These are phyloP conservation scores for Forbesichthys papilliferus DNA, from an alignment of 2,113 vertebrate genomes.

Conservation along the genomic window DNA sequence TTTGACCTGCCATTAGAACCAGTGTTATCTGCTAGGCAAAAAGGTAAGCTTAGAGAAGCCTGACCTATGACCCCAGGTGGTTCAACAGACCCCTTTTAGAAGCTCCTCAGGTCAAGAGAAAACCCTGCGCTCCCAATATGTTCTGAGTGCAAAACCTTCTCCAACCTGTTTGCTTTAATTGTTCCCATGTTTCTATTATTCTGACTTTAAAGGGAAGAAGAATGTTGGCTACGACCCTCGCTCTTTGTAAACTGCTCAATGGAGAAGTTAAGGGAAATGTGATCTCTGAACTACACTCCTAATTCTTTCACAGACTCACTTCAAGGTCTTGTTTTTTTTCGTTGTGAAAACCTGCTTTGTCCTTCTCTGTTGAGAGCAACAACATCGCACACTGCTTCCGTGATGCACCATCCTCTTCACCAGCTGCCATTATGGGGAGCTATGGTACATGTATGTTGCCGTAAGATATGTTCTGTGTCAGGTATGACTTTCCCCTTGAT, in stretches of 20 bases:
- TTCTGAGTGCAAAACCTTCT: neutral
- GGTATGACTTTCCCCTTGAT: too few relatives aligned
- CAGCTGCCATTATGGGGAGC: too few relatives aligned
- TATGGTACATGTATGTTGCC: too few relatives aligned
- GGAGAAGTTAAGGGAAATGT: conserved; percentile 15
- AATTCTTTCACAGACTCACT: conserved; percentile 3
- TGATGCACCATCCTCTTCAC: neutral
- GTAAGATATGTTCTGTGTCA: too few relatives aligned
- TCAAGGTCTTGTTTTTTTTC: conserved; percentile 12
- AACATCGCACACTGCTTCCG: neutral
- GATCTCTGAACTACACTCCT: neutral
- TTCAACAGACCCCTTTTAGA: neutral
- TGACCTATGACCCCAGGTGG: neutral
- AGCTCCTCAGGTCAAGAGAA: conserved; percentile 1
- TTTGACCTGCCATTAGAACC: neutral
- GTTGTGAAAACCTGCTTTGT: conserved; percentile 8
- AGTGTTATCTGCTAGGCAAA: neutral
- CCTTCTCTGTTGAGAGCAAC: conserved; percentile 1
- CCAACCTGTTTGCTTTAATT: neutral
- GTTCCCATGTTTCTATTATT: neutral
- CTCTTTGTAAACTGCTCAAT: conserved; percentile 9
- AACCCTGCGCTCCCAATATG: neutral
- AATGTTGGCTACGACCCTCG: conserved; percentile 1
- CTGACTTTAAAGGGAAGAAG: neutral
- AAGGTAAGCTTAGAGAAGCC: neutral